A percentile compares a stretch with the other conserved stretches of the same genome.
These are phyloP conservation scores for Miltochrista miniata DNA, from an alignment of 2,888 invertebrate species.

Conservation along the genomic window DNA sequence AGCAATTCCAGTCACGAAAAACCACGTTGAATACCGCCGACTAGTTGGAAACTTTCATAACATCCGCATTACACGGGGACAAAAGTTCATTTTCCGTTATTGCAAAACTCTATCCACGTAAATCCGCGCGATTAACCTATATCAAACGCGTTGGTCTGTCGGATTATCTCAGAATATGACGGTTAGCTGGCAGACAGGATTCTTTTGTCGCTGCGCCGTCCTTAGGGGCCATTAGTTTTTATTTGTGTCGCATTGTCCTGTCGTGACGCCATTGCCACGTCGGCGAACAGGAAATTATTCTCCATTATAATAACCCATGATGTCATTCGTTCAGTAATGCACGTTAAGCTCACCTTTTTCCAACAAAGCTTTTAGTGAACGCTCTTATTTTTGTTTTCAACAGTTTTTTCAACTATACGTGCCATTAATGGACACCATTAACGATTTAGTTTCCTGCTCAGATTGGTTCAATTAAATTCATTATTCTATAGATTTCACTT, in stretches of 20 bases:
- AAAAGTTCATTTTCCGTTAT: conserved; percentile 57
- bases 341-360: conserved; percentile 45
- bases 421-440: conserved; percentile 48
- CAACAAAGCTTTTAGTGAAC: conserved; percentile 49
- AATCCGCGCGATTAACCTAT: conserved; percentile 64
- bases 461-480: conserved; percentile 26
- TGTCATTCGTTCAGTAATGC: conserved; percentile 52
- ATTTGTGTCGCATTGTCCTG: conserved; percentile 69
- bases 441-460: conserved; percentile 34
- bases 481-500: conserved; percentile 11
- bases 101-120: conserved; percentile 60
- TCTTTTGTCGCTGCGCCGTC: conserved; percentile 58
- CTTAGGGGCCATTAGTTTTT: conserved; percentile 65
- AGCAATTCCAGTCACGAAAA: conserved; percentile 22
- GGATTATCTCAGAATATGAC: conserved; percentile 63
- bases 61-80: conserved; percentile 45
- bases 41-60: conserved; percentile 51
- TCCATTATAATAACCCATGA: conserved; percentile 59
- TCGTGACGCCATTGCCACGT: conserved; percentile 43
- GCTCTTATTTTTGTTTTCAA: conserved; percentile 41
- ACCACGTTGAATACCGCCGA: conserved; percentile 12
- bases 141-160: conserved; percentile 45
- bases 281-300: conserved; percentile 65
- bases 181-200: conserved; percentile 42
- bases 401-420: conserved; percentile 42